A percentile compares a stretch with the other conserved stretches of the same genome.
Evolutionary conservation across 2,113 vertebrate species (phyloP).

Genomic region (Equus quagga): DNA sequence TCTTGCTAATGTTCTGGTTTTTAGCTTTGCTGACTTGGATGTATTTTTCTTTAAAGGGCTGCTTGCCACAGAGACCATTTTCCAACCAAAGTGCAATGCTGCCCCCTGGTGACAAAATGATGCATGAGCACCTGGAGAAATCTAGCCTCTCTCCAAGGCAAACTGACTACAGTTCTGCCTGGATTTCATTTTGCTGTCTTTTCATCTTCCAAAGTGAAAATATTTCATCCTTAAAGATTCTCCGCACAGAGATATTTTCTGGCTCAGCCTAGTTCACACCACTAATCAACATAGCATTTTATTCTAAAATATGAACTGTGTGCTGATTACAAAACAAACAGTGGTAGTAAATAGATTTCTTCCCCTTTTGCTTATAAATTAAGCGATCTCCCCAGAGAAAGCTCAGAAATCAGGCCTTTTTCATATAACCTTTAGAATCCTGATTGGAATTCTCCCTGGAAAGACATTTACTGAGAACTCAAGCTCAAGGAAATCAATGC

Average conservation of each 20-base stretch:
- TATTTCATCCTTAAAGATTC: slow-evolving; percentile 69
- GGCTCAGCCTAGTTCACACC: slow-evolving; percentile 67
- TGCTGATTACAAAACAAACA: slow-evolving; percentile 54
- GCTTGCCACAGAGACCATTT: not conserved
- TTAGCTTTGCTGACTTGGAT: slow-evolving; percentile 73
- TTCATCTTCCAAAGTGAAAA: slow-evolving; percentile 60
- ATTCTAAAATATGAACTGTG: slow-evolving; percentile 38
- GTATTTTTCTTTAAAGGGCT: slow-evolving; percentile 79
- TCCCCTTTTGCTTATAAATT: slow-evolving; percentile 71
- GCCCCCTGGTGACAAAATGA: slow-evolving; percentile 81
- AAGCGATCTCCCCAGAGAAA: slow-evolving; percentile 65
- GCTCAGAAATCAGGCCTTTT: slow-evolving; percentile 65
- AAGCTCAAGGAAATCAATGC: slow-evolving; percentile 70
- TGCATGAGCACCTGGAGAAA: slow-evolving; percentile 35
- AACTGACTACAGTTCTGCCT: not conserved
- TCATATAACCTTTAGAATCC: slow-evolving; percentile 73
- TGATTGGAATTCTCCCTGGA: slow-evolving; percentile 67
- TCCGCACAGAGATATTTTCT: slow-evolving; percentile 68
- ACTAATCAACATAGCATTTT: slow-evolving; percentile 72
- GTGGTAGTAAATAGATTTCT: not conserved
- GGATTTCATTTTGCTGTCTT: slow-evolving; percentile 54
- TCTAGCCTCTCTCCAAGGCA: not conserved
- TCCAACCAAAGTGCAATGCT: slow-evolving; percentile 87
- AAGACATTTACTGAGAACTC: slow-evolving; percentile 66
- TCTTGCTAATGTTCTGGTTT: slow-evolving; percentile 74